Evolutionary conservation across 2,797 vertebrate genomes (phyloP).

Genomic region (Mormyrops boulengeri): DNA sequence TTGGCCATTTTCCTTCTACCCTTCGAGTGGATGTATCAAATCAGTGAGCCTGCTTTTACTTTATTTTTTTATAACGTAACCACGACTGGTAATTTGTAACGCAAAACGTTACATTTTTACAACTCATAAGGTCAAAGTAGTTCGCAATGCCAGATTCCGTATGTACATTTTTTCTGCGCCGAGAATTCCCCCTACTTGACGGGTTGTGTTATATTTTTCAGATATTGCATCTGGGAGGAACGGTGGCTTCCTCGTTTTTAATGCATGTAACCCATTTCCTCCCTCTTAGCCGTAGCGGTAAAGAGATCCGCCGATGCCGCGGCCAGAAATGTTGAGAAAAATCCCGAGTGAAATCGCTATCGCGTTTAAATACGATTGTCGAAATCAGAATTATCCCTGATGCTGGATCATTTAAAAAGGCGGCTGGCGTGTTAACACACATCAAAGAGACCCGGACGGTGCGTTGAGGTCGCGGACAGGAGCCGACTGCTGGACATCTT

Average conservation of each 20-base stretch:
- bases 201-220: constrained; percentile 9
- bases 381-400: constrained; percentile 54
- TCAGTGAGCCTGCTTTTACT: constrained; percentile 14
- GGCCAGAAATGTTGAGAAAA: background rate
- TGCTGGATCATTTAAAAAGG: constrained; percentile 40
- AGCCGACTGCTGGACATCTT: background rate
- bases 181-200: constrained; percentile 14
- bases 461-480: background rate
- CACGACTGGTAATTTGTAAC: background rate
- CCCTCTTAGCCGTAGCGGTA: constrained; percentile 28
- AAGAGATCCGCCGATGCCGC: background rate
- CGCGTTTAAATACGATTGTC: constrained; percentile 54
- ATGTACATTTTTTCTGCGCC: background rate
- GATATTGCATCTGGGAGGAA: background rate
- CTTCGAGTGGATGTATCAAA: constrained; percentile 8
- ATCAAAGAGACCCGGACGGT: background rate
- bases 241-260: constrained; percentile 25
- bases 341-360: constrained; percentile 24
- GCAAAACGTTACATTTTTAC: constrained; percentile 23
- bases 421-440: constrained; percentile 27
- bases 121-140: constrained; percentile 30
- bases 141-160: background rate
- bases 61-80: constrained; percentile 24
- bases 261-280: constrained; percentile 25
- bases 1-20: constrained; percentile 7